These are phyloP conservation scores for Otolemur crassicaudatus DNA, from an alignment of 2,797 vertebrate genomes.

Conservation along the genomic window DNA sequence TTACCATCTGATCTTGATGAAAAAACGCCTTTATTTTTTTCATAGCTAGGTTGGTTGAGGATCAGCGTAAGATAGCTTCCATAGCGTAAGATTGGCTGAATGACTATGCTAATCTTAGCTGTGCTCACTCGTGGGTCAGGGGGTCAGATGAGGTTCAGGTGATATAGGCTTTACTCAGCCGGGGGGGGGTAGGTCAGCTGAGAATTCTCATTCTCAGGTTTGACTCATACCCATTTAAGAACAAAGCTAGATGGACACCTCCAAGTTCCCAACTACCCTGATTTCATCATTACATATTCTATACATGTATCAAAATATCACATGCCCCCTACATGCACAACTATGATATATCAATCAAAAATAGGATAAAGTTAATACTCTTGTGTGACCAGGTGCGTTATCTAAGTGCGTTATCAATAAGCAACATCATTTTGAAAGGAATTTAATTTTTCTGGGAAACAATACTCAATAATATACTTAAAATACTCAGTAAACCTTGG, in stretches of 20 bases:
- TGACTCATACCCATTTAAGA: neutral
- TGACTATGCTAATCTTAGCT: neutral
- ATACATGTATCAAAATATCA: neutral
- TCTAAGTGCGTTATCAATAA: neutral
- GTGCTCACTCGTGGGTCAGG: neutral
- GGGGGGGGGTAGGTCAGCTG: neutral
- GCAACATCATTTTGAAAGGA: neutral
- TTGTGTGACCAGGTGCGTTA: neutral
- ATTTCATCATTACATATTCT: neutral
- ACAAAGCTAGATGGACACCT: neutral
- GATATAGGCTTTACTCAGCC: neutral
- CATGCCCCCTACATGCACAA: neutral
- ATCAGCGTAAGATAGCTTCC: neutral
- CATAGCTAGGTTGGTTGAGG: neutral
- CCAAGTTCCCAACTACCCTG: neutral
- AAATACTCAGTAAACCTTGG: neutral
- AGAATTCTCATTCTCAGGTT: neutral
- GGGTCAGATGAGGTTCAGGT: neutral
- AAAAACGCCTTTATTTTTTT: neutral
- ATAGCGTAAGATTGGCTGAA: neutral
- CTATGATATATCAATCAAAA: neutral
- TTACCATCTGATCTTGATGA: no score
- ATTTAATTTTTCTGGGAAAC: neutral
- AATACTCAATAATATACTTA: neutral
- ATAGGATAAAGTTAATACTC: neutral